Conservation (phyloP, 2,888 invertebrate genomes). For the Agrotis exclamationis region DNA sequence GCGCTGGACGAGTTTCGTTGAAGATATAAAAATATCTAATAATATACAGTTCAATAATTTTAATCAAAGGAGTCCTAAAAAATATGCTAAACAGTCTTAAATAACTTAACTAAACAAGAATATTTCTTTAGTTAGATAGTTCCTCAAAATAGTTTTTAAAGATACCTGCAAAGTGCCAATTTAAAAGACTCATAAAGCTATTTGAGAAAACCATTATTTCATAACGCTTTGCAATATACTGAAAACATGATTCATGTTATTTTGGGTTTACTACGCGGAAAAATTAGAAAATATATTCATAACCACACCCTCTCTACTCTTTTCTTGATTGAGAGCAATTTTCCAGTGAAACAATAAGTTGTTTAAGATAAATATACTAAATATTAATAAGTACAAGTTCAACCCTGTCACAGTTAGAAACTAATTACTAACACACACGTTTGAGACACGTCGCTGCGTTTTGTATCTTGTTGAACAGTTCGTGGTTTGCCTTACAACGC, state of each 20-base stretch:
- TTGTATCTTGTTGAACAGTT: constrained; percentile 74
- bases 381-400: constrained; percentile 55
- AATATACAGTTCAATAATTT: not conserved
- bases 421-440: constrained; percentile 80
- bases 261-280: constrained; percentile 7
- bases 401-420: constrained; percentile 75
- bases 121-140: not conserved
- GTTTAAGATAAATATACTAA: constrained; percentile 12
- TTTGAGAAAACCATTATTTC: constrained; percentile 18
- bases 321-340: not conserved
- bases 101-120: not conserved
- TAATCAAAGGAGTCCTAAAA: too few relatives aligned
- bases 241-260: constrained; percentile 10
- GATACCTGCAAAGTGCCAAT: not conserved
- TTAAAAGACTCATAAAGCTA: constrained; percentile 9
- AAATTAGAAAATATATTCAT: constrained; percentile 10
- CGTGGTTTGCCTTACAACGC: constrained; percentile 69
- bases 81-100: not conserved
- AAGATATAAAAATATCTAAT: too few relatives aligned
- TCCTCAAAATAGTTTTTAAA: not conserved
- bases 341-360: not conserved
- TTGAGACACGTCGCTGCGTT: constrained; percentile 64
- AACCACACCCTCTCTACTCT: not conserved
- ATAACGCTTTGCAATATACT: constrained; percentile 14
- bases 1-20: too few relatives aligned